phyloP scores from a whole-genome alignment of 2,797 vertebrate genomes.

The Alca torda region DNA sequence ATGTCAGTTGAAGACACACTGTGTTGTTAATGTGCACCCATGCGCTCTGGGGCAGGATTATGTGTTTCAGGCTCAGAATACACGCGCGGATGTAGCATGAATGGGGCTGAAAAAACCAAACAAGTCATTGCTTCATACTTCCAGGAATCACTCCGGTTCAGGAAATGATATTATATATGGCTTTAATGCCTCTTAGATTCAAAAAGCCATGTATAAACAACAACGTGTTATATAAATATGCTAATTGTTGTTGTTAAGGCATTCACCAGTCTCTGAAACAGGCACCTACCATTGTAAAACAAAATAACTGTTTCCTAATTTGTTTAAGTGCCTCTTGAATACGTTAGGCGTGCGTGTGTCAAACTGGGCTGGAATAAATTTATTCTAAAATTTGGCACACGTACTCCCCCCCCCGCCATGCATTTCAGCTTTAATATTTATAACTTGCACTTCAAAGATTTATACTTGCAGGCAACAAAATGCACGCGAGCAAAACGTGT shows the following conservation, averaged over 20 bases:
- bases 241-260: slow-evolving; percentile 10
- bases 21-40: neutral
- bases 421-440: slow-evolving; percentile 7
- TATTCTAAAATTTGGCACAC: neutral
- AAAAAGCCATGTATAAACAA: neutral
- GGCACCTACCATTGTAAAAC: neutral
- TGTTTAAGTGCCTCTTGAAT: neutral
- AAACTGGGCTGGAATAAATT: neutral
- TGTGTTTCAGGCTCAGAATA: neutral
- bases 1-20: neutral
- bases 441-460: neutral
- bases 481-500: neutral
- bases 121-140: neutral
- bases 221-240: neutral
- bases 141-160: neutral
- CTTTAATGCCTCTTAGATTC: neutral
- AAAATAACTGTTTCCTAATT: neutral
- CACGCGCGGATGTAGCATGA: neutral
- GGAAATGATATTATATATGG: neutral
- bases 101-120: neutral
- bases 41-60: neutral
- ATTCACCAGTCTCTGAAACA: neutral
- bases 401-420: neutral
- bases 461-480: neutral
- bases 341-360: neutral